Percentiles rank a stretch among this genome's conserved stretches.
Evolutionary conservation across 2,797 vertebrate genomes (phyloP).

Genomic region (Falco biarmicus): DNA sequence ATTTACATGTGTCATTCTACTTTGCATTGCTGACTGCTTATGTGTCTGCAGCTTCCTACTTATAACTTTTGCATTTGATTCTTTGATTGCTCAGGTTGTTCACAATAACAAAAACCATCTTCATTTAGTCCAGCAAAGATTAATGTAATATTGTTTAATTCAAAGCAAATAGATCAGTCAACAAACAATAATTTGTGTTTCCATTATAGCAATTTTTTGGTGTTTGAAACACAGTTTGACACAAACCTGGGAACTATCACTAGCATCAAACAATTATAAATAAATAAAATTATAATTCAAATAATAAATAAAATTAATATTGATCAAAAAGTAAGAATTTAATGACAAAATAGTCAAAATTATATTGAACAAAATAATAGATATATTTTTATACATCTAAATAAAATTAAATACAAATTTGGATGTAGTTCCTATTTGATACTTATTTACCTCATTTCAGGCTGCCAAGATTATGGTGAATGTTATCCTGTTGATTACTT

Average conservation of each 20-base stretch:
- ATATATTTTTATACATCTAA: not conserved
- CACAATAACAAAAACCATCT: not conserved
- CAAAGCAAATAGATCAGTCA: not conserved
- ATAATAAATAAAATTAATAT: not conserved
- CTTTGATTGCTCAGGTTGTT: not conserved
- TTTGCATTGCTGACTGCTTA: slow-evolving; percentile 1
- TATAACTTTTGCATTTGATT: not conserved
- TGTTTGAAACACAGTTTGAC: not conserved
- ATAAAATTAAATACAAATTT: not conserved
- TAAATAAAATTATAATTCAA: not conserved
- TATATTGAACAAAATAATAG: not conserved
- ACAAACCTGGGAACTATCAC: not conserved
- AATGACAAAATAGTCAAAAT: not conserved
- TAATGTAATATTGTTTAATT: not conserved
- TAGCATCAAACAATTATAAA: not conserved
- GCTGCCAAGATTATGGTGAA: not conserved
- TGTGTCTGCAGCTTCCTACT: not conserved
- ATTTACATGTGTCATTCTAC: slow-evolving; percentile 24
- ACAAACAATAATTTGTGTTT: not conserved
- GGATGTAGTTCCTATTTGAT: not conserved
- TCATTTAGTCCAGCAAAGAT: not conserved
- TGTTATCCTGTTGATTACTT: not conserved
- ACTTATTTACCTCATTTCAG: not conserved
- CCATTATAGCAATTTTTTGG: not conserved
- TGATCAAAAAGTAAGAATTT: not conserved